Evolutionary conservation across 2,888 invertebrate species (phyloP), one percentile per base, ranked within the genome.

Genomic region (Erpobdella octoculata): DNA sequence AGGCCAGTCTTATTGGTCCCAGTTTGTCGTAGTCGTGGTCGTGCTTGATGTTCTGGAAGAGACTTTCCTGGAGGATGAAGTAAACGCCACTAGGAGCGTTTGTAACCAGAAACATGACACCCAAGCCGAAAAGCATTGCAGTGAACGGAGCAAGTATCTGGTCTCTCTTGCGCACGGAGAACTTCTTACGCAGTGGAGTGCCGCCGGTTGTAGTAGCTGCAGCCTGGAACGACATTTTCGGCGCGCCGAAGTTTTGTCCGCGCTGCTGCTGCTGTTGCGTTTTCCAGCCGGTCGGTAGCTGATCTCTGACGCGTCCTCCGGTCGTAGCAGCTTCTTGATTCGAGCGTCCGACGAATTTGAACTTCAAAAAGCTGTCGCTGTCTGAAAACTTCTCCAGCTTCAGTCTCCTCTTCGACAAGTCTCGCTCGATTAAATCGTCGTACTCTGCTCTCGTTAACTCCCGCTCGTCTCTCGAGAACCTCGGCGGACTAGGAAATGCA

Each of bases 1-100:
- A 41, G 15, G 46, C 67, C 8, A 67, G 46, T 25, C 37, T 46
- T 21, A 67, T n/a, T 5, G 67, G 33, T 0, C 67, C 67, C 12
- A 46, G 31, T 53, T 53, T 53, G 53, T 28, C 28, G 53, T 53
- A 53, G 5, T 67, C 38, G 31, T 21, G 31, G 37, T 67, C 41
- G 25, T 46, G 28, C 31, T n/a, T 28, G 12, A 67, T 67, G n/a
- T 25, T n/a, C 18, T 18, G 31, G 38, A 67, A 67, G 1, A 38
- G 41, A 41, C 41, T 38, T 25, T 67, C 67, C 46, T 67, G 38
- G 4, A 67, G 28, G 9, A 67, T 67, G 46, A 67, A 67, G 46
- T 67, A 67, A 3, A 67, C 41, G 28, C 67, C 67, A 31, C 67
- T 38, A 1, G 67, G 67, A 21, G 67, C 67, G 28, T 67, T 67